These are phyloP conservation scores for Eulacestoma nigropectus DNA, from an alignment of 2,113 vertebrate species.

Conservation along the genomic window DNA sequence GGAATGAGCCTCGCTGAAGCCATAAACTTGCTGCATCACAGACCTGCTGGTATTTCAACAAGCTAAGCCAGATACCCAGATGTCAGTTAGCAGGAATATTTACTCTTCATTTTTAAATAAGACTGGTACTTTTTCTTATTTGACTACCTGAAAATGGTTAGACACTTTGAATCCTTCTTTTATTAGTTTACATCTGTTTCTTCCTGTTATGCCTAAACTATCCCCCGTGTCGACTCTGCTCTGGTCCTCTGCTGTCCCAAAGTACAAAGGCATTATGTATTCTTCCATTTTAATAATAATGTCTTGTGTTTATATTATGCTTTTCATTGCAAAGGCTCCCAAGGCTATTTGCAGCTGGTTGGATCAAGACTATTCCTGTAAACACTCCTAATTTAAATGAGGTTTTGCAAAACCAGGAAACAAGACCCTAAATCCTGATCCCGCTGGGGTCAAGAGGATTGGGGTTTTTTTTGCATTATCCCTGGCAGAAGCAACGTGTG, in stretches of 20 bases:
- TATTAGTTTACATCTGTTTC: conserved; percentile 37
- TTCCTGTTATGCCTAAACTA: conserved; percentile 16
- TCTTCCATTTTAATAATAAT: conserved; percentile 53
- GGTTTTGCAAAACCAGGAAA: conserved; percentile 16
- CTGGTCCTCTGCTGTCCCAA: conserved; percentile 15
- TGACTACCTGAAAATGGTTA: neutral
- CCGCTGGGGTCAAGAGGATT: neutral
- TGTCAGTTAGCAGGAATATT: neutral
- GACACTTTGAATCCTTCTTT: conserved; percentile 38
- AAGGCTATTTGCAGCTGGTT: conserved; percentile 54
- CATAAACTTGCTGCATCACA: neutral
- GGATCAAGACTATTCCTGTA: neutral
- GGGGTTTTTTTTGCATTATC: neutral
- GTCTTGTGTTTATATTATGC: conserved; percentile 24
- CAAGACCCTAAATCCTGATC: conserved; percentile 22
- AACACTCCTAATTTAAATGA: conserved; percentile 39
- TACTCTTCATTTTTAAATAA: neutral
- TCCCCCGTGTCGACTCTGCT: neutral
- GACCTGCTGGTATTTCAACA: neutral
- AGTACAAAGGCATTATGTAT: conserved; percentile 43
- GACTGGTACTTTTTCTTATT: neutral
- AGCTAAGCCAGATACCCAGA: neutral
- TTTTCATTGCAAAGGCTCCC: conserved; percentile 46
- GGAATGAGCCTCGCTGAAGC: neutral
- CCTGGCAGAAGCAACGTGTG: neutral